Evolutionary conservation across 2,888 invertebrate genomes (phyloP).

Genomic region (Drosophila pegasa): DNA sequence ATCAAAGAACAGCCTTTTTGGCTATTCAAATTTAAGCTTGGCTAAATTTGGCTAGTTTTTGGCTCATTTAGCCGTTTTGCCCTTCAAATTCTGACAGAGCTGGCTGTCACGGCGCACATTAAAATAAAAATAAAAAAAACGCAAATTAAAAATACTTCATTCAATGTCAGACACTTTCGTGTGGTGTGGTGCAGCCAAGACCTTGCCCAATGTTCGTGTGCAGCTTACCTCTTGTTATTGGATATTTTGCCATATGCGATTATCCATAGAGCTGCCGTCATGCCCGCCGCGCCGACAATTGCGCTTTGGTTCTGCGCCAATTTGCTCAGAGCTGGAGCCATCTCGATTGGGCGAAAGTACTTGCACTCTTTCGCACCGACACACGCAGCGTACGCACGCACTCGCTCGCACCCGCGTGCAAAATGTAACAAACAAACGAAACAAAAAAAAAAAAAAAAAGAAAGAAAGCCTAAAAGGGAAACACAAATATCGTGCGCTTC

Average conservation of each 20-base stretch:
- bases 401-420: constrained; percentile 30
- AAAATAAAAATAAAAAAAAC: constrained; percentile 14
- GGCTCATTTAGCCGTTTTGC: neutral
- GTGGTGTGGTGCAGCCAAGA: constrained; percentile 57
- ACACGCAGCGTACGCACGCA: constrained; percentile 20
- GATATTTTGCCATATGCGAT: constrained; percentile 86
- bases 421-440: constrained; percentile 8
- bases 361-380: constrained; percentile 20
- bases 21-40: neutral
- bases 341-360: constrained; percentile 78
- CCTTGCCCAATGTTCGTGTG: constrained; percentile 55
- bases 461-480: constrained; percentile 1
- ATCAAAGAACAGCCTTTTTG: neutral
- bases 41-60: neutral
- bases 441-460: constrained; percentile 10
- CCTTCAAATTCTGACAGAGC: neutral
- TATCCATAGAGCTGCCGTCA: constrained; percentile 87
- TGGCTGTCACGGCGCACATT: constrained; percentile 13
- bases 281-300: constrained; percentile 88
- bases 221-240: constrained; percentile 85
- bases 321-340: constrained; percentile 93
- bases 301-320: constrained; percentile 87
- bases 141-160: constrained; percentile 40
- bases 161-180: constrained; percentile 65
- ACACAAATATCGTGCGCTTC: neutral